These are phyloP conservation scores for Paradoxurus hermaphroditus DNA, from an alignment of 2,113 vertebrate species.

Conservation along the genomic window DNA sequence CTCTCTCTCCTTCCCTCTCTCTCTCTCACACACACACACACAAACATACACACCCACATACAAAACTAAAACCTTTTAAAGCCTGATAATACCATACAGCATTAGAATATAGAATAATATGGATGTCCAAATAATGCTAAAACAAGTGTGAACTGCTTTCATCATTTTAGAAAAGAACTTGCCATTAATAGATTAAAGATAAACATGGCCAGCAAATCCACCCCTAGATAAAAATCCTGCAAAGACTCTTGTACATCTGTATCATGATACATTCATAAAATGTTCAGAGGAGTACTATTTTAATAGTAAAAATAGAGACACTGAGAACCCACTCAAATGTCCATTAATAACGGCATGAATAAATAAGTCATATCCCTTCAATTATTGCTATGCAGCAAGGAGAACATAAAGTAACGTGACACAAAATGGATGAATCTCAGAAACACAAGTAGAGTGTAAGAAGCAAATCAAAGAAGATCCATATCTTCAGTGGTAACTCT, in stretches of 20 bases:
- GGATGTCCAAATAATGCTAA: not conserved
- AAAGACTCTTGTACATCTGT: not conserved
- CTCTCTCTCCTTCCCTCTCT: no score
- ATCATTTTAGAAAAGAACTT: not conserved
- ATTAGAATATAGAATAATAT: not conserved
- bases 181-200: not conserved
- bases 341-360: not conserved
- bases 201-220: not conserved
- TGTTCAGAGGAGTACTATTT: not conserved
- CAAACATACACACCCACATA: not conserved
- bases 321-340: not conserved
- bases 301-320: not conserved
- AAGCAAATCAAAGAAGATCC: slow-evolving; percentile 2
- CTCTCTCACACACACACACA: no score
- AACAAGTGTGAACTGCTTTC: not conserved
- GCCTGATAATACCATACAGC: not conserved
- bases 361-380: not conserved
- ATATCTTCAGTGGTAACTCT: not conserved
- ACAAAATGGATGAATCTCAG: not conserved
- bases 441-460: not conserved
- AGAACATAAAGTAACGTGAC: not conserved
- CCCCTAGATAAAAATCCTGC: not conserved
- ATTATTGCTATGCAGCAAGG: not conserved
- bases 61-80: not conserved
- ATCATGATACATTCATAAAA: not conserved